A percentile compares a stretch with the other conserved stretches of the same genome.
phyloP scores from a whole-genome alignment of 2,797 vertebrate species.

The Mormyrops attenuatus region DNA sequence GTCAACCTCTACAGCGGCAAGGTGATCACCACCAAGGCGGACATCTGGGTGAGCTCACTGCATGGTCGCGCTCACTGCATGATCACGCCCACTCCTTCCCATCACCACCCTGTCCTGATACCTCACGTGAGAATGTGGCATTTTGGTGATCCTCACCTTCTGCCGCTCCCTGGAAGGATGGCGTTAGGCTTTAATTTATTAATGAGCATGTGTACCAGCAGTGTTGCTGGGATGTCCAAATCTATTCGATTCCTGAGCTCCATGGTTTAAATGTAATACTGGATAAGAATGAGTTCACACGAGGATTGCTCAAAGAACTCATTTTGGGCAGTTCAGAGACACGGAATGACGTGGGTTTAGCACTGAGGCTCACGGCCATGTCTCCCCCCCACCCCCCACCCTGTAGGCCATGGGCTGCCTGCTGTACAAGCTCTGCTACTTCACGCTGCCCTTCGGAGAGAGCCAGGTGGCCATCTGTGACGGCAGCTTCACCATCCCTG shows the following conservation, averaged over 20 bases:
- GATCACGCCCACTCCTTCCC: background rate
- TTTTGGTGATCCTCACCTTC: background rate
- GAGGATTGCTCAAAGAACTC: background rate
- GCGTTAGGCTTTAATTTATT: background rate
- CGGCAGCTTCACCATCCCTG: conserved; percentile 95
- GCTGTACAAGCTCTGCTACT: conserved; percentile 95
- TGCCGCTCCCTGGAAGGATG: background rate
- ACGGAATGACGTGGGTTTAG: background rate
- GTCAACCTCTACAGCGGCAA: conserved; percentile 92
- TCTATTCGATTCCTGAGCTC: background rate
- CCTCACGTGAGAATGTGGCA: background rate
- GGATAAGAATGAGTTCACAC: background rate
- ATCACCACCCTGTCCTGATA: background rate
- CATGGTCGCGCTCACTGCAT: background rate
- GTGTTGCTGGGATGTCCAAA: too few species aligned
- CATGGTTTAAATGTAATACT: background rate
- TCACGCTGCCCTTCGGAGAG: conserved; percentile 95
- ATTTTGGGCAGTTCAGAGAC: background rate
- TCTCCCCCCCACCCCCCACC: background rate
- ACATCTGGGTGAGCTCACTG: conserved; percentile 82
- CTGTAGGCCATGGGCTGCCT: conserved; percentile 90
- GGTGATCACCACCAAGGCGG: conserved; percentile 91
- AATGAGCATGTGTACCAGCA: background rate
- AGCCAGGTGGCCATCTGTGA: conserved; percentile 98
- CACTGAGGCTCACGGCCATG: background rate